Evolutionary conservation across 2,113 vertebrate genomes (phyloP), one percentile per base, ranked within the genome.

Genomic region (Osmerus eperlanus): DNA sequence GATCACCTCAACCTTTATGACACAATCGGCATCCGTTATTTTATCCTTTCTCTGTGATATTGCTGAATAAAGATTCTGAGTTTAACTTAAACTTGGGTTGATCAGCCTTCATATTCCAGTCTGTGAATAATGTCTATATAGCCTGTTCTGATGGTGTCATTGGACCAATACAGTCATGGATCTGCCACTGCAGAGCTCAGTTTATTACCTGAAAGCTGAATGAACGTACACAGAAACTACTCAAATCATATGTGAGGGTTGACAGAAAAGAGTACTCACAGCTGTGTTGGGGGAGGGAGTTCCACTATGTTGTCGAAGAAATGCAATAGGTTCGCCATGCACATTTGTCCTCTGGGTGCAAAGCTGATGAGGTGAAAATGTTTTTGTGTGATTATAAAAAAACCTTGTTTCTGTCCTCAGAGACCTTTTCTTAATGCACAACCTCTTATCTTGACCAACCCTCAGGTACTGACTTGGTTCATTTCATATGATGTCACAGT

Each of bases 351-450:
- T 32, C 28, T 29, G 28, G 28, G 25, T 3, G 28, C 21, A n/a
- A 21, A 51, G 36, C 62, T 64, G 62, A 16, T 65, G 64, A 65
- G 64, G 64, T 65, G 41, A 36, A 65, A 65, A 47, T 65, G 64
- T 36, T 47, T 65, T 65, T 65, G 29, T 41, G 29, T 65, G 3
- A n/a, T 16, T 11, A 63, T 5, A n/a, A 19, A 19, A 19, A 4
- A 16, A 8, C 12, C 15, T 13, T 64, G 62, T 18, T 64, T n/a
- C 4, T 64, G 62, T 64, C 29, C 62, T 36, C 15, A 16, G 13
- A 41, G 63, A 63, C 32, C 64, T 47, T 65, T 51, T 47, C n/a
- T 65, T 11, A 65, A 47, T 18, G 18, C 64, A n/a, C 36, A n/a
- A 3, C 32, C 36, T 36, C 47, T 36, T 14, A 47, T 51, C 64